Percentiles rank a stretch among this genome's conserved stretches.
Evolutionary conservation across 2,113 vertebrate species (phyloP).

Genomic region (Myotis davidii): DNA sequence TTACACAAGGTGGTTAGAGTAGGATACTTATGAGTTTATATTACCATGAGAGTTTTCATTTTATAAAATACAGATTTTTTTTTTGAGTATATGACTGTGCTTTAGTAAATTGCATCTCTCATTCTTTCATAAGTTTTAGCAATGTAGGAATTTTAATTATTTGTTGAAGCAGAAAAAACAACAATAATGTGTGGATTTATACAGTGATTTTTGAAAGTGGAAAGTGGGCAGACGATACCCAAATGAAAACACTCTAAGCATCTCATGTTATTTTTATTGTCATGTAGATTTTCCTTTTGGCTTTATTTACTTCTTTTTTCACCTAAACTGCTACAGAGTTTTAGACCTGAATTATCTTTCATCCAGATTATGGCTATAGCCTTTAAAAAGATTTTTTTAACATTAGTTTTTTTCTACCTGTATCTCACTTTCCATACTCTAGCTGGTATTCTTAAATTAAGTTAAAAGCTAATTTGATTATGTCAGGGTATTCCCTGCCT

Average conservation of each 20-base stretch:
- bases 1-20: not conserved
- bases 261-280: slow-evolving; percentile 25
- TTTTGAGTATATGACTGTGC: not conserved
- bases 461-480: slow-evolving; percentile 24
- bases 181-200: not conserved
- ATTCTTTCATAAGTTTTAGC: not conserved
- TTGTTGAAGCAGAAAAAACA: slow-evolving; percentile 15
- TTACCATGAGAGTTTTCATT: not conserved
- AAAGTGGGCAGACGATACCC: not conserved
- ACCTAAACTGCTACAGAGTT: not conserved
- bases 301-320: not conserved
- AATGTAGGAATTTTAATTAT: slow-evolving; percentile 1
- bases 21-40: not conserved
- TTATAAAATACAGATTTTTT: not conserved
- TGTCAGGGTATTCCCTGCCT: not conserved
- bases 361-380: not conserved
- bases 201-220: not conserved
- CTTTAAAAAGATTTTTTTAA: slow-evolving; percentile 11
- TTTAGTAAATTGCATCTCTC: slow-evolving; percentile 18
- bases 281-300: not conserved
- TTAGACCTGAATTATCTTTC: not conserved
- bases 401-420: not conserved
- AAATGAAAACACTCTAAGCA: not conserved
- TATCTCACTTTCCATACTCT: not conserved
- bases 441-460: slow-evolving; percentile 8